These are phyloP conservation scores for Anthoscopus minutus DNA, from an alignment of 2,113 vertebrate species.

Conservation along the genomic window DNA sequence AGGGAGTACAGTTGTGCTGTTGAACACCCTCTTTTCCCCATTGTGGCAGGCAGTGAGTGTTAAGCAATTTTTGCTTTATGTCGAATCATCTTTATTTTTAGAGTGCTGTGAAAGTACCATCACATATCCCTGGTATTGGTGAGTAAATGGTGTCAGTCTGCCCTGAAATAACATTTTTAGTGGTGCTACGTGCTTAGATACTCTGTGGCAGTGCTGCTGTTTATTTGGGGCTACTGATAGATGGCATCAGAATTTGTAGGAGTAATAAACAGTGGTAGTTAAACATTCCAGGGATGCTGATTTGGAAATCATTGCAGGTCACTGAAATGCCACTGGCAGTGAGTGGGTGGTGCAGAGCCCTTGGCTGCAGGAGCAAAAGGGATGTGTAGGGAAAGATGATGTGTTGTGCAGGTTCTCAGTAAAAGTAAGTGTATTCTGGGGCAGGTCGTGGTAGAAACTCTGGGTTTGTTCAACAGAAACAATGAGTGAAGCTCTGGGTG, in stretches of 20 bases:
- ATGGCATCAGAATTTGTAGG: not conserved
- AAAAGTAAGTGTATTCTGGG: rapidly evolving
- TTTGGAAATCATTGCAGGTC: not conserved
- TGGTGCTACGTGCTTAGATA: not conserved
- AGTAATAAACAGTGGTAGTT: not conserved
- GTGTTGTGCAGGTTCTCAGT: not conserved
- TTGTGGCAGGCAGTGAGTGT: not conserved
- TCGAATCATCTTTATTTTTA: not conserved
- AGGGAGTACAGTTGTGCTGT: not conserved
- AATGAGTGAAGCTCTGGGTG: not conserved
- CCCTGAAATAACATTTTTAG: not conserved
- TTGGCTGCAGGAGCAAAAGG: not conserved
- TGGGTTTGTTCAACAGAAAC: not conserved
- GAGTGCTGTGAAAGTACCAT: not conserved
- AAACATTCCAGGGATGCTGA: not conserved
- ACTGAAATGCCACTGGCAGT: not conserved
- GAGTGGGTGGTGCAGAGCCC: not conserved
- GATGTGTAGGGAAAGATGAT: not conserved
- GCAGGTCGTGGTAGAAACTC: not conserved
- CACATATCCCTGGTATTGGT: not conserved
- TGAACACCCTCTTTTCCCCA: not conserved
- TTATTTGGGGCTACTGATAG: not conserved
- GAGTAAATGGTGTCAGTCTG: not conserved
- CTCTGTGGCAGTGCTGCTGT: not conserved
- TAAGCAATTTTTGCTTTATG: not conserved